These are phyloP conservation scores for Galbula dea DNA, from an alignment of 2,113 vertebrate species.

Conservation along the genomic window DNA sequence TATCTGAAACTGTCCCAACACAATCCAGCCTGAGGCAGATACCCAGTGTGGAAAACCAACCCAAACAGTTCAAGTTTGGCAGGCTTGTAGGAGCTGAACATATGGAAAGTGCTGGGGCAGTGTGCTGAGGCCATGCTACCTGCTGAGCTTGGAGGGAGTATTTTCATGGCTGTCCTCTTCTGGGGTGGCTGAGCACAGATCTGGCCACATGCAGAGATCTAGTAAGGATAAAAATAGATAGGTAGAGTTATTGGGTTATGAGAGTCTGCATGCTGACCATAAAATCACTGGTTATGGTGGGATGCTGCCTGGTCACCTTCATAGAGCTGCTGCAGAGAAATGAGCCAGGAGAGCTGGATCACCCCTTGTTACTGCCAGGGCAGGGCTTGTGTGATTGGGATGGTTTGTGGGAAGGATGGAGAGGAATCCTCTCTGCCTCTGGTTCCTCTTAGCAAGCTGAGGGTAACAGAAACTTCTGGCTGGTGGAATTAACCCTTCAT, in stretches of 20 bases:
- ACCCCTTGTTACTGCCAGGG: neutral
- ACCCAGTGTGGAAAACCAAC: conserved; percentile 28
- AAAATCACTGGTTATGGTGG: neutral
- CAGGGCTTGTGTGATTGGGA: neutral
- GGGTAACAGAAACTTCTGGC: neutral
- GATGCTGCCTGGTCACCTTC: neutral
- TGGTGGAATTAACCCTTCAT: neutral
- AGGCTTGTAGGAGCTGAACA: neutral
- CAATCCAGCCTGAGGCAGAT: neutral
- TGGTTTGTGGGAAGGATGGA: neutral
- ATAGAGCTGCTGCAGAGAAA: neutral
- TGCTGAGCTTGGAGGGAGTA: neutral
- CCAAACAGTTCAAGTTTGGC: conserved; percentile 16
- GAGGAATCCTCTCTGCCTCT: neutral
- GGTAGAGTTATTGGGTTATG: too few relatives aligned
- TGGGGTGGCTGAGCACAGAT: neutral
- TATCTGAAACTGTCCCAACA: neutral
- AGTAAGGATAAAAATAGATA: neutral
- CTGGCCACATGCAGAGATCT: neutral
- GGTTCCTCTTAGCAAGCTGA: neutral
- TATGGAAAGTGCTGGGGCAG: neutral
- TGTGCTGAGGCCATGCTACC: neutral
- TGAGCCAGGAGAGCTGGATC: neutral
- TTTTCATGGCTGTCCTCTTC: neutral
- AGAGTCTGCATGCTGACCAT: neutral